Percentiles rank a stretch among this genome's conserved stretches.
These are phyloP conservation scores for Paraescarpia echinospica DNA, from an alignment of 1,140 invertebrate genomes.

Conservation along the genomic window DNA sequence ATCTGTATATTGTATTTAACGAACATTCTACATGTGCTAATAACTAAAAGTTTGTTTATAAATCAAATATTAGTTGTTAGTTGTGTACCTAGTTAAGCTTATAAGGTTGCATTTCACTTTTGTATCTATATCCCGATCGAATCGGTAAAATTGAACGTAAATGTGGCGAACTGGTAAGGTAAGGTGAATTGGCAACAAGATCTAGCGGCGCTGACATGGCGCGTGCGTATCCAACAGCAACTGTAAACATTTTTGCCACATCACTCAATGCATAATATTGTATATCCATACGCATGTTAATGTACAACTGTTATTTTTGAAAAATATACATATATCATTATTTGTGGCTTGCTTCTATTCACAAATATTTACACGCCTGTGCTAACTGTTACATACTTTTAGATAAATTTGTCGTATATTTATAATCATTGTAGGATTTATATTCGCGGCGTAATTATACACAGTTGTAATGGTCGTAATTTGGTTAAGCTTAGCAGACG, in stretches of 20 bases:
- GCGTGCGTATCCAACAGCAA: neutral
- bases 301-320: neutral
- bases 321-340: neutral
- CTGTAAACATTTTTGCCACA: neutral
- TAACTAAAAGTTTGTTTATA: too few species aligned
- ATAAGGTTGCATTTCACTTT: too few species aligned
- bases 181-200: neutral
- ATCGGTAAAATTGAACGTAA: neutral
- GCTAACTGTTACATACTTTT: neutral
- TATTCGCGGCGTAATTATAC: neutral
- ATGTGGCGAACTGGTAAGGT: neutral
- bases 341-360: neutral
- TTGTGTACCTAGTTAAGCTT: too few species aligned
- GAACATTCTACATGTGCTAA: too few species aligned
- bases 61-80: too few species aligned
- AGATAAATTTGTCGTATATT: neutral
- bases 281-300: neutral
- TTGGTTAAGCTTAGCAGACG: neutral
- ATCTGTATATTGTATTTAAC: too few species aligned
- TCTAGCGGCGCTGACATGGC: neutral
- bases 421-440: neutral
- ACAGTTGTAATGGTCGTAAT: neutral
- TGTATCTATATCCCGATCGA: neutral
- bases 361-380: neutral
- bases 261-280: neutral